Evolutionary conservation across 2,797 vertebrate species (phyloP), one percentile per base, ranked within the genome.

Genomic region (Urocyon cinereoargenteus): DNA sequence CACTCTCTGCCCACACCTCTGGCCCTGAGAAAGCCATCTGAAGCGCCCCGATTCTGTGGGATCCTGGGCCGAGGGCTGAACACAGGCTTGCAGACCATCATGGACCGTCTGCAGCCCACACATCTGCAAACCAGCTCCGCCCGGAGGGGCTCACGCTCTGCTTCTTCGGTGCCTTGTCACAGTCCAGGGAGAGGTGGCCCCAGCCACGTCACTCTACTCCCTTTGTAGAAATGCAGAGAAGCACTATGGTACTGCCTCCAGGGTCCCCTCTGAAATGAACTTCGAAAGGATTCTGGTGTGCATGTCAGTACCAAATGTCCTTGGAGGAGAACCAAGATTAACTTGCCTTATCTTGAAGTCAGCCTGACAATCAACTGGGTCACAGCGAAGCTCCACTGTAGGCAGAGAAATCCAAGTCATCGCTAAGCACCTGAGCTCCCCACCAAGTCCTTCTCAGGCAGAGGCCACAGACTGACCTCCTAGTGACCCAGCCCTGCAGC

Each of bases 321-420:
- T 84, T 97, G 96, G 97, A 97, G 79, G 59, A 45, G 34, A 61
- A 79, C 96, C 97, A 97, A 97, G 86, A 96, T 86, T 78, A 93
- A 97, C 96, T 96, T 90, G 96, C 89, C 90, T 97, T 94, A 97
- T 98, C 97, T 93, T 86, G 82, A 97, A 75, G 88, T 66, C 26
- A 14, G 26, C 57, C 75, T 70, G 85, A 82, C 5, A 49, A 16
- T 92, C 85, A 86, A 3, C 77, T 59, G 53, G 70, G 90, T 82
- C 78, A 45, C 77, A 82, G 92, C 88, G 28, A 53, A n/a, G 13
- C 73, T 85, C 93, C 84, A 88, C 8, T 0, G 2, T 21, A 26
- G 24, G 26, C 55, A 34, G 57, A 95, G 96, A 94, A 72, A 86
- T 21, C 77, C 61, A 55, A 68, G 64, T n/a, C 26, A 0, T 64